Base-by-base conservation (phyloP, 2,888 invertebrate species). In the Amorpha juglandis region DNA sequence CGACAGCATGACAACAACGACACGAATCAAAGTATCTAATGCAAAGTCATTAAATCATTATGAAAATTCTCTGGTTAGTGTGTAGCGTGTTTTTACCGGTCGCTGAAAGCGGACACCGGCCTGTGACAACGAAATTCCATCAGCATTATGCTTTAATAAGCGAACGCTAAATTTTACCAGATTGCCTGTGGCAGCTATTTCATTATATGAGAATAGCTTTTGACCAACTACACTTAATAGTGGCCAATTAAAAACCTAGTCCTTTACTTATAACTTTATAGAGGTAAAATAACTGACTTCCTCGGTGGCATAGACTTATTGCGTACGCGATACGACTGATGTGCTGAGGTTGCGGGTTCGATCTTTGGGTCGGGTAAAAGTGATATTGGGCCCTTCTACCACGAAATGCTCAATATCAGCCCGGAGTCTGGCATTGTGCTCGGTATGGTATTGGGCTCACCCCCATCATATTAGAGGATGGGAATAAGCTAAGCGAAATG, bases 91-190 rank as follows among this genome's bases (percentile, higher is more conserved):
- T 42, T 58, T 12, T 6, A 58, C 42, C 58, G 58, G 58, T 14
- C 12, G 58, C 58, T 58, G 69, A 72, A 74, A 79, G 75, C 74
- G 71, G 64, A 68, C 74, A 71, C 64, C 67, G 75, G 75, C 72
- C 69, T 71, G 71, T 81, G 85, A 88, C 88, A 89, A 68, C 84
- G 76, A 86, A 89, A 87, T 83, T 86, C 86, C 89, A 90, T 89
- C 87, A 89, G 80, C 85, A 82, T 87, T 83, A 86, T 81, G 83
- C 79, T 84, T 78, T 84, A 87, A 88, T 88, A 87, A 86, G 85
- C 84, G 78, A 74, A 77, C 79, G 80, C 82, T 83, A 81, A 85
- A 86, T 84, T 84, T 83, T 76, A 76, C 79, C 71, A 74, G 79
- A 79, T 77, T 71, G 82, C 80, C 83, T 77, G 74, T 70, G 79